Base-by-base conservation (phyloP, 1,140 invertebrate genomes). In the Epicauta chinensis region DNA sequence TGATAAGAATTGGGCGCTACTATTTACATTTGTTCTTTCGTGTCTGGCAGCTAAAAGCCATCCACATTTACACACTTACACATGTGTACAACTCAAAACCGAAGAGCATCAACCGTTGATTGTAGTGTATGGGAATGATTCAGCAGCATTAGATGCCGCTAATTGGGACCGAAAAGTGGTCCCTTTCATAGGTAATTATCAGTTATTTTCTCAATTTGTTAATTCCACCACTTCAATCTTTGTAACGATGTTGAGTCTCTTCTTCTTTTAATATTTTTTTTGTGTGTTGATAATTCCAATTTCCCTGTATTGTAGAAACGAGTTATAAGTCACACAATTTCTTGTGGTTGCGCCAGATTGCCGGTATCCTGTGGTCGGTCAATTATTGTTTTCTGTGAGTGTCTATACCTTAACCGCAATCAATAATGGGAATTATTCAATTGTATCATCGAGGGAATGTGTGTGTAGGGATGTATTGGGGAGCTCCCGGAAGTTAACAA, bases 161-260 rank as follows among this genome's bases (percentile, higher is more conserved):
- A 43, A 52, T 52, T 52, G 52, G 52, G 49, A 45, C 44, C 34
- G 14, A 41, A 34, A 44, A 52, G 55, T 56, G 44, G 55, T 37
- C 43, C 44, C 55, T 51, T 50, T 56, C 44, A 52, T 12, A 41
- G 49, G 44, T 56, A 56, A 56, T 56, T 56, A 48, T 52, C 49
- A 46, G 49, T 56, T 47, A 56, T 56, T 56, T 56, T 45, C 44
- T 52, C 49, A 56, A 51, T 46, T 56, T 56, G 43, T 23, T 37
- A 38, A 56, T 52, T 56, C 48, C 49, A 37, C 43, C 38, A 48
- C 49, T 52, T 50, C 35, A 23, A 5, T 3, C 17, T 29, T 0
- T 31, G 13, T 12, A 17, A 13, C 38, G 38, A 16, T 40, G 36
- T 5, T 7, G 12, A 7, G 7, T 38, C 12, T n/a, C 5, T 6